Base-by-base conservation (phyloP, 2,797 vertebrate species). In the Ptychadena robeensis region DNA sequence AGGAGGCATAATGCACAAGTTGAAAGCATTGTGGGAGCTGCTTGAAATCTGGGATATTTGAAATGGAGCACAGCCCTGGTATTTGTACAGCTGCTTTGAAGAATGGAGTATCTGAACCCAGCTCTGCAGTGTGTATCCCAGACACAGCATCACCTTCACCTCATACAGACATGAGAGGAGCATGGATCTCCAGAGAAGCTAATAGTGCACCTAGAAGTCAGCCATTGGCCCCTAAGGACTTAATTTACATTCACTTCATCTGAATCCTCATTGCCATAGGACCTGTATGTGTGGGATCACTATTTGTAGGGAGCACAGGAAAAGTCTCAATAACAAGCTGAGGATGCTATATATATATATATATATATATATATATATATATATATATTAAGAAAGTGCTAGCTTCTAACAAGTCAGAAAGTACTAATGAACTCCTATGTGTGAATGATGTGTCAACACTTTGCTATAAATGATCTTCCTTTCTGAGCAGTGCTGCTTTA, bases 41-140 rank as follows among this genome's bases (percentile, higher is more conserved):
- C 93, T 92, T 93, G 92, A 93, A 94, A 94, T 91, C 91, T 91
- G 89, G 89, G 89, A 87, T 89, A 86, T 90, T 88, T 92, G 90
- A 91, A 85, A 88, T 71, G 86, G 88, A 91, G 91, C 91, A 90
- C 76, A 79, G 91, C 86, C 87, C 90, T 86, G 83, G 87, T 91
- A 90, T 93, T 91, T 92, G 91, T 93, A 91, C 91, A 93, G 91
- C 91, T 91, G 91, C 92, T 93, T 93, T 93, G 91, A 93, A 92
- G 89, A 87, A 90, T 88, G 90, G 89, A 89, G 88, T 90, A 91
- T 88, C 89, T 87, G 91, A 92, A 91, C 89, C 90, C 92, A 92
- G 91, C 87, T 90, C 87, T 86, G 85, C 89, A 89, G 88, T 88
- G 89, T 88, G 91, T 90, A 86, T 86, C 87, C 40, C 80, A 91